Conservation (phyloP, 2,113 vertebrate species). For the Mobula birostris region DNA sequence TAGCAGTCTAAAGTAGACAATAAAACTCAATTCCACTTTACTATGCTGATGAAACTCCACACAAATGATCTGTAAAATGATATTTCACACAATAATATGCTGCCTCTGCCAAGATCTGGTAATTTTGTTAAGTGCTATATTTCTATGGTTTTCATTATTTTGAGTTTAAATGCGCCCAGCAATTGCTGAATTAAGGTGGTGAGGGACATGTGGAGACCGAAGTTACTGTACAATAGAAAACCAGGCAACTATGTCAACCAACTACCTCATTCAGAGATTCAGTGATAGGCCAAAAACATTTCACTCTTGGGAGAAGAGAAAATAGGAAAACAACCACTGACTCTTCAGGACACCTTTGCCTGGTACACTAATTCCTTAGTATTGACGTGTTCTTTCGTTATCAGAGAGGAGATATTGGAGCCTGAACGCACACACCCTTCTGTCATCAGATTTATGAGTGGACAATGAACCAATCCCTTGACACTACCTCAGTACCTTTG, state of each 20-base stretch:
- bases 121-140: neutral
- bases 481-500: too few species aligned
- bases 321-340: neutral
- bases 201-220: neutral
- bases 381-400: neutral
- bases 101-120: neutral
- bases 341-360: neutral
- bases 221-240: neutral
- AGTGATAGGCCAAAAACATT: neutral
- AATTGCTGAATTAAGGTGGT: neutral
- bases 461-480: too few species aligned
- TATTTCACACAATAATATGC: neutral
- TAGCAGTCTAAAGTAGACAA: neutral
- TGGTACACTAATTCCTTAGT: too few species aligned
- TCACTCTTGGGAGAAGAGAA: neutral
- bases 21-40: neutral
- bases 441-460: too few species aligned
- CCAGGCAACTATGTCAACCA: neutral
- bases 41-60: neutral
- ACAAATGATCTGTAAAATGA: conserved; percentile 3
- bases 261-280: neutral
- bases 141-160: neutral
- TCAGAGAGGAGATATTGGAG: too few species aligned
- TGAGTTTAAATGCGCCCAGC: neutral
- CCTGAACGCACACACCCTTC: too few species aligned